phyloP scores from a whole-genome alignment of 2,888 invertebrate species.

The Euplagia quadripunctaria region DNA sequence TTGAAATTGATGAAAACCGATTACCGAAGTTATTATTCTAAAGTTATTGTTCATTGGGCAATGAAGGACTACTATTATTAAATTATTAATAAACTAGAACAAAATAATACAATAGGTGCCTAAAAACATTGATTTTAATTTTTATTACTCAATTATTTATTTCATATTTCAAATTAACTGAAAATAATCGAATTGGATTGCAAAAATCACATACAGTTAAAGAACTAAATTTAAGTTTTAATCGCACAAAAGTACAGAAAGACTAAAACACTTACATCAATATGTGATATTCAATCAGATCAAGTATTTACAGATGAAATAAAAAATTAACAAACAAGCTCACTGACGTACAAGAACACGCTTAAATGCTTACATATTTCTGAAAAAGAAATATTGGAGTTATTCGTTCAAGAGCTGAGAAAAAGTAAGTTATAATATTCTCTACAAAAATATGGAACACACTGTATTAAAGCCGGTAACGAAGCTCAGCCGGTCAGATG shows the following conservation, averaged over 20 bases:
- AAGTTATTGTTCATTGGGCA: too few relatives aligned
- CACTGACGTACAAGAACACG: neutral
- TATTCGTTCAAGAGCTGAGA: neutral
- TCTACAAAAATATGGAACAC: slow-evolving; percentile 44
- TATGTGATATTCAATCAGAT: too few relatives aligned
- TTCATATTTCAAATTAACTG: neutral
- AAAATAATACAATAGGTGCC: neutral
- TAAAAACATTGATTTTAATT: too few relatives aligned
- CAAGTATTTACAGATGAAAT: neutral
- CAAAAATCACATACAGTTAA: neutral
- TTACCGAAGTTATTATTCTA: too few relatives aligned
- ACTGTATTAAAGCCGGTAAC: slow-evolving; percentile 59
- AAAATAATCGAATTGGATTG: neutral
- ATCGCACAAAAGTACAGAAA: neutral
- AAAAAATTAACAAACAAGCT: neutral
- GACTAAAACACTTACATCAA: neutral
- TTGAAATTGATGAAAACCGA: too few relatives aligned
- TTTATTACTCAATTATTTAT: neutral
- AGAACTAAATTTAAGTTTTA: neutral
- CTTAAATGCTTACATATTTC: neutral
- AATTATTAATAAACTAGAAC: neutral
- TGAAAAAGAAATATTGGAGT: neutral
- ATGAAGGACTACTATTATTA: too few relatives aligned
- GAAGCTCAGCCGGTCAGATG: slow-evolving; percentile 68
- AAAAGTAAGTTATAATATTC: neutral